phyloP scores from a whole-genome alignment of 2,888 invertebrate genomes.

The Eledona agricola region DNA sequence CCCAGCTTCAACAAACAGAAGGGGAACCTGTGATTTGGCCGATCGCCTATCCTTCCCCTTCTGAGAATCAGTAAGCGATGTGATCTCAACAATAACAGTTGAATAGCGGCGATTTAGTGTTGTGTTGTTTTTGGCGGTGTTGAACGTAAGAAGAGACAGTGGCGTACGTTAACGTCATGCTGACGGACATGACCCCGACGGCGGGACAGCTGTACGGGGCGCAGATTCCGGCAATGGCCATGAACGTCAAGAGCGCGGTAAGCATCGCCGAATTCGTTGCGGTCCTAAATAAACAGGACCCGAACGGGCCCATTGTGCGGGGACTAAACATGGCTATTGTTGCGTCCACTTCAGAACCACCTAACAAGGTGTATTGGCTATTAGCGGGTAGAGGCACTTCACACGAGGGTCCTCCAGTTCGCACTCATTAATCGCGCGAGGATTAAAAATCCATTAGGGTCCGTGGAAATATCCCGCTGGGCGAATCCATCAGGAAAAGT shows the following conservation, averaged over 20 bases:
- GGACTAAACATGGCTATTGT: constrained; percentile 37
- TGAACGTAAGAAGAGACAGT: constrained; percentile 22
- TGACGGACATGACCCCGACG: constrained; percentile 70
- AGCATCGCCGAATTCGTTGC: constrained; percentile 28
- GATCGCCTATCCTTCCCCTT: constrained; percentile 54
- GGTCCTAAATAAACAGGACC: constrained; percentile 25
- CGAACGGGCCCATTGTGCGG: constrained; percentile 35
- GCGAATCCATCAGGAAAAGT: constrained; percentile 55
- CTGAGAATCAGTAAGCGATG: constrained; percentile 62
- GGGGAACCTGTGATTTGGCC: constrained; percentile 61
- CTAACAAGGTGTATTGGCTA: constrained; percentile 20
- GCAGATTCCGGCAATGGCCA: constrained; percentile 69
- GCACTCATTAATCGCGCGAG: constrained; percentile 14
- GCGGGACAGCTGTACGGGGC: constrained; percentile 70
- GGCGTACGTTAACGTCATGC: constrained; percentile 58
- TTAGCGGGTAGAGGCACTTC: constrained; percentile 18
- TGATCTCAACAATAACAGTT: constrained; percentile 61
- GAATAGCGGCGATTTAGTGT: constrained; percentile 26
- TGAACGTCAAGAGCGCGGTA: constrained; percentile 65
- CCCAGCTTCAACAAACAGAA: constrained; percentile 49
- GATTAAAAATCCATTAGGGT: constrained; percentile 35
- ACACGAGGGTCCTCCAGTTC: constrained; percentile 17
- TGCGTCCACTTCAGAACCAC: constrained; percentile 26
- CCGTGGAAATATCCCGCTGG: constrained; percentile 50
- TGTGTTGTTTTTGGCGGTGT: constrained; percentile 24